Percentiles rank a stretch among this genome's conserved stretches.
phyloP scores from a whole-genome alignment of 2,113 vertebrate genomes.

The Eulemur macaco region DNA sequence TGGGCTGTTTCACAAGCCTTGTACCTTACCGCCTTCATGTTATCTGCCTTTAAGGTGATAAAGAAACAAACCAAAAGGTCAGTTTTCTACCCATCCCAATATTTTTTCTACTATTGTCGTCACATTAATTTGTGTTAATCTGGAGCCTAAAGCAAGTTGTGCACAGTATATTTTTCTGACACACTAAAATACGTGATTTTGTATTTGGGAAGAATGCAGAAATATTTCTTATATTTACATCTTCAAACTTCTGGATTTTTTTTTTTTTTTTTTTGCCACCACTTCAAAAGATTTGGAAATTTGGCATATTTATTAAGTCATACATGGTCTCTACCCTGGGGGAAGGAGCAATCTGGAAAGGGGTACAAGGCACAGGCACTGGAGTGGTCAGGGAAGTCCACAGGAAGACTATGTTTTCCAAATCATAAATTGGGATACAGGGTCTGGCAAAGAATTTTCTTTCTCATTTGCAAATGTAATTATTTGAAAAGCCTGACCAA shows the following conservation, averaged over 20 bases:
- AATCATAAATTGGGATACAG: not conserved
- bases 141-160: not conserved
- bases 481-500: not conserved
- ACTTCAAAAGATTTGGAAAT: conserved; percentile 21
- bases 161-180: conserved; percentile 9
- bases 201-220: not conserved
- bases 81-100: not conserved
- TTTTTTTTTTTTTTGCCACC: not conserved
- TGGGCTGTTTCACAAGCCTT: not conserved
- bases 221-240: not conserved
- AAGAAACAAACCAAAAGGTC: conserved; percentile 6
- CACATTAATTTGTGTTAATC: not conserved
- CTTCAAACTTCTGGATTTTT: not conserved
- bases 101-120: not conserved
- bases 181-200: not conserved
- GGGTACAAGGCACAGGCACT: not conserved
- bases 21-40: not conserved
- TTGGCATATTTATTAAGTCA: not conserved
- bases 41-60: not conserved
- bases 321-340: not conserved
- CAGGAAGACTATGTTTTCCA: not conserved
- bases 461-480: not conserved
- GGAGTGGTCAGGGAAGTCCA: not conserved
- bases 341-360: not conserved
- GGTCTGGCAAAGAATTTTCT: not conserved